Evolutionary conservation across 2,888 invertebrate species (phyloP).

Genomic region (Mesorhabditis spiculigera): DNA sequence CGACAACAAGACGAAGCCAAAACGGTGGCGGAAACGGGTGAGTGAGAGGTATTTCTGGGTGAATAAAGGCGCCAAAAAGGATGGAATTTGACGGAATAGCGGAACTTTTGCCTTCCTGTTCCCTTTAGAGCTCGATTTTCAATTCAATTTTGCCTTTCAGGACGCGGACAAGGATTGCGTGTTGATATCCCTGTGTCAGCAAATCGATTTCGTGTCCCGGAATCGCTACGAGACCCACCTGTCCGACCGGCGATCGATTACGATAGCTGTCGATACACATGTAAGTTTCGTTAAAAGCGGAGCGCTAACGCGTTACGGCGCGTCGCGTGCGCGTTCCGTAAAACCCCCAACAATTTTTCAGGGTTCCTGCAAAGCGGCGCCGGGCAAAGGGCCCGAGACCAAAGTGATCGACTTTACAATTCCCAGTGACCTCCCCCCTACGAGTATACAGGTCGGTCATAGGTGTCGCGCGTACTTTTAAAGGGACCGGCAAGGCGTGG

Average conservation of each 20-base stretch:
- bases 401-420: constrained; percentile 48
- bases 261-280: constrained; percentile 50
- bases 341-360: no score
- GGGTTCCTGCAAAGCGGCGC: constrained; percentile 50
- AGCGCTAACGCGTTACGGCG: no score
- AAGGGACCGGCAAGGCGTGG: no score
- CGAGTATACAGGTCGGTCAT: constrained; percentile 22
- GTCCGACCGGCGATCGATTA: constrained; percentile 45
- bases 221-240: constrained; percentile 36
- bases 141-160: constrained; percentile 11
- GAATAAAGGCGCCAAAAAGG: not conserved
- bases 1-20: constrained; percentile 45
- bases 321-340: no score
- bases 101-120: no score
- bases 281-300: no score
- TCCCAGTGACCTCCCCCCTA: constrained; percentile 49
- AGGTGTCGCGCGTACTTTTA: no score
- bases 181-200: constrained; percentile 47
- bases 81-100: no score
- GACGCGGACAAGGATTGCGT: constrained; percentile 48
- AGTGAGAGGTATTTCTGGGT: not conserved
- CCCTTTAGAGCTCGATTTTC: not conserved
- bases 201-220: constrained; percentile 46
- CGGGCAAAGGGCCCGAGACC: constrained; percentile 46
- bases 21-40: constrained; percentile 31